Conservation (phyloP, 2,888 invertebrate genomes). For the Amblyjoppa proteus region DNA sequence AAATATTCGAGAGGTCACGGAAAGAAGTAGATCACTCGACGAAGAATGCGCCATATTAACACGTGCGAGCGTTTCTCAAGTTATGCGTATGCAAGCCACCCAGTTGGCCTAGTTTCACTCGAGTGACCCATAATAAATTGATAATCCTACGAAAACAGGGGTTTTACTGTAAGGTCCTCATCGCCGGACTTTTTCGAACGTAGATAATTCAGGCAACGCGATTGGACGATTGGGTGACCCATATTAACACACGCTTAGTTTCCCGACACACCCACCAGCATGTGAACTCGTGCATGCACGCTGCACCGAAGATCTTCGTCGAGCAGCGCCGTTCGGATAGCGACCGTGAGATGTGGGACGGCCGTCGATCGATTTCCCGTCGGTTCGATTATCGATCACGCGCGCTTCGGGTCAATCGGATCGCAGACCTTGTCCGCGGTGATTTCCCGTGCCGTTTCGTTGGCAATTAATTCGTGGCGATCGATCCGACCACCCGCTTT, state of each 20-base stretch:
- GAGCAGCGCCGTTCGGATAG: neutral
- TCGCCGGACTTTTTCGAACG: neutral
- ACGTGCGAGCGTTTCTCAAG: neutral
- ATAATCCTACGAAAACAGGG: neutral
- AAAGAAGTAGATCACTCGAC: neutral
- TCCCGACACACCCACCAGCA: constrained; percentile 5
- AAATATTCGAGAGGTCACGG: neutral
- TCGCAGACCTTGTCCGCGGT: constrained; percentile 24
- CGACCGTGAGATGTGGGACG: constrained; percentile 36
- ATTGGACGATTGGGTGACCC: neutral
- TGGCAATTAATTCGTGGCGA: constrained; percentile 19
- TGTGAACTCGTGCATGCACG: neutral
- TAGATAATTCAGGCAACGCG: too few species aligned
- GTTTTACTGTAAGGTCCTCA: neutral
- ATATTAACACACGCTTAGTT: neutral
- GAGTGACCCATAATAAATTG: neutral
- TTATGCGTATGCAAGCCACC: neutral
- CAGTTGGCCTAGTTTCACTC: neutral
- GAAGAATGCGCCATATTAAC: neutral
- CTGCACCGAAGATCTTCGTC: constrained; percentile 17
- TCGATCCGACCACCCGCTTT: constrained; percentile 24
- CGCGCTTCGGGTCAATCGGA: neutral
- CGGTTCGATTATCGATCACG: constrained; percentile 42
- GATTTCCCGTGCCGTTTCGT: constrained; percentile 2
- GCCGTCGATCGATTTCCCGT: constrained; percentile 17